A percentile compares a stretch with the other conserved stretches of the same genome.
phyloP scores from a whole-genome alignment of 2,113 vertebrate species.

The Illadopsis cleaveri region DNA sequence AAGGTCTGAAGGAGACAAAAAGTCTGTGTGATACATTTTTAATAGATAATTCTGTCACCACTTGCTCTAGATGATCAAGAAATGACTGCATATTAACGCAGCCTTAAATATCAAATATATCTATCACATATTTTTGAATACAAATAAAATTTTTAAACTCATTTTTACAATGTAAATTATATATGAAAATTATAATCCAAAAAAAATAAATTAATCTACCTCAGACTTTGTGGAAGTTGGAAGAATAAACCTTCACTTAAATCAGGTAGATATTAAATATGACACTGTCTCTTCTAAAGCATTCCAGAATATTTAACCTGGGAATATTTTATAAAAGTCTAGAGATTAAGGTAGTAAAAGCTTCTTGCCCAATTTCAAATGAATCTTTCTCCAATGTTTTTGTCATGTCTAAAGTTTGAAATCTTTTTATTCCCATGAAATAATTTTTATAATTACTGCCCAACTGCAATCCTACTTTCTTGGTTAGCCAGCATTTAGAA shows the following conservation, averaged over 20 bases:
- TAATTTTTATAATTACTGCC: constrained; percentile 1
- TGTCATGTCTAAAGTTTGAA: background rate
- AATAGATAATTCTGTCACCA: background rate
- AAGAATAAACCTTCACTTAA: background rate
- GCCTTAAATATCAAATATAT: background rate
- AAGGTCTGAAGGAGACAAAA: background rate
- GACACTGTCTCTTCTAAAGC: background rate
- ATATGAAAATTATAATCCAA: background rate
- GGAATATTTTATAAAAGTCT: background rate
- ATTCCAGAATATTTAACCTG: background rate
- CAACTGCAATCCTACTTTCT: background rate
- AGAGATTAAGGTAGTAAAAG: background rate
- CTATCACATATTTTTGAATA: background rate
- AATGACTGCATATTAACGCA: background rate
- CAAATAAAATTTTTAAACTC: background rate
- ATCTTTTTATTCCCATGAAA: background rate
- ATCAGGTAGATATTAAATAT: background rate
- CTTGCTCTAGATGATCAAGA: background rate
- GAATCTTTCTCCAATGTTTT: background rate
- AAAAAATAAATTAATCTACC: background rate
- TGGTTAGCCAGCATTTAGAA: constrained; percentile 21
- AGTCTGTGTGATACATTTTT: background rate
- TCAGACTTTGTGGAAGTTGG: background rate
- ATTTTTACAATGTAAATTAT: background rate
- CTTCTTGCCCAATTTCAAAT: background rate